These are phyloP conservation scores for Petrosia ficiformis DNA, from an alignment of 37 sponge, comb jelly and placozoan genomes.

Conservation along the genomic window DNA sequence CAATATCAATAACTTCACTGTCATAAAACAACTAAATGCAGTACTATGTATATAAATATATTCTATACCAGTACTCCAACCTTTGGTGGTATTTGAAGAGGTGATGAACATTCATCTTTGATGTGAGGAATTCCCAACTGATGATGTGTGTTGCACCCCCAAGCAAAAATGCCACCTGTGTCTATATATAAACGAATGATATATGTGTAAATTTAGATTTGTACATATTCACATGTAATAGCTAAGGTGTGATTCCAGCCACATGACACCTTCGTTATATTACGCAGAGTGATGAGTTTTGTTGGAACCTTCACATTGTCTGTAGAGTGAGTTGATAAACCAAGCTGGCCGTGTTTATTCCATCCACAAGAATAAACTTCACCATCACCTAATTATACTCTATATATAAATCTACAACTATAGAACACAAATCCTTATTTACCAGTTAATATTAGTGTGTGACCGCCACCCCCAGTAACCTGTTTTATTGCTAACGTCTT, in stretches of 20 bases:
- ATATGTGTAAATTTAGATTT: neutral
- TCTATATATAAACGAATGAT: constrained; percentile 17
- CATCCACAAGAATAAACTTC: constrained; percentile 62
- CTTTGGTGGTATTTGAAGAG: too few relatives aligned
- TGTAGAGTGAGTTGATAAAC: constrained; percentile 7
- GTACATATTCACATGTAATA: constrained; percentile 13
- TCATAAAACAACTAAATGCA: constrained; percentile 24
- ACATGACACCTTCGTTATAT: constrained; percentile 54
- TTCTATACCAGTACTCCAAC: too few relatives aligned
- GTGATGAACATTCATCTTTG: too few relatives aligned
- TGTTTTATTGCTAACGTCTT: neutral
- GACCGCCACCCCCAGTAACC: constrained; percentile 70
- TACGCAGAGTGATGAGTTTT: constrained; percentile 10
- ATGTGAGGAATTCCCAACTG: constrained; percentile 54
- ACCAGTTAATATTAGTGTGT: constrained; percentile 54
- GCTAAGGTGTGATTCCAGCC: constrained; percentile 88
- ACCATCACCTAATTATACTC: constrained; percentile 45
- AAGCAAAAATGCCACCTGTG: constrained; percentile 31
- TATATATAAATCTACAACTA: neutral
- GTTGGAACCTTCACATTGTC: constrained; percentile 19
- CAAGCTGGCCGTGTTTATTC: constrained; percentile 80
- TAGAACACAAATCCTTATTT: neutral
- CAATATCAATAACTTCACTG: constrained; percentile 18
- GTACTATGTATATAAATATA: neutral
- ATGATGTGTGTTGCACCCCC: constrained; percentile 78